Base-by-base conservation (phyloP, 1,140 invertebrate genomes). In the Drosophila busckii region DNA sequence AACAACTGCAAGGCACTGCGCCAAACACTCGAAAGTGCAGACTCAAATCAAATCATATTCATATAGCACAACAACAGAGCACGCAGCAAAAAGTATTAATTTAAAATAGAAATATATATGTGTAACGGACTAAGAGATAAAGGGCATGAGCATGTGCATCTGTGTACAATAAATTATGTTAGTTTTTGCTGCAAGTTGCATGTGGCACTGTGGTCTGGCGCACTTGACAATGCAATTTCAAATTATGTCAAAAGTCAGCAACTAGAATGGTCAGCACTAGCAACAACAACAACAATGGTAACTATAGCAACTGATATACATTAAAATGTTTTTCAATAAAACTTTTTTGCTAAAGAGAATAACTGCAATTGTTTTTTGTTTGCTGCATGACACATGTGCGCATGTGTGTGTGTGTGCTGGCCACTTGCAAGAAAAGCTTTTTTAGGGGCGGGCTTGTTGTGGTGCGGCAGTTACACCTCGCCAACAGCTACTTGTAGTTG, bases 321-420 rank as follows among this genome's bases (percentile, higher is more conserved):
- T 78, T 82, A 60, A 80, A 78, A 78, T 78, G 73, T 73, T 78
- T 78, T 78, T 73, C 73, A 78, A 78, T 78, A 78, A 78, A 78
- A 78, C 45, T 78, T 78, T 59, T 66, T 65, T 56, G 68, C 46
- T 50, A n/a, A n/a, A n/a, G n/a, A n/a, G n/a, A n/a, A n/a, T n/a
- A n/a, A 50, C 49, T 69, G 58, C 73, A 78, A 78, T 78, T 78
- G 73, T 82, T 80, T 69, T 65, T 42, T 34, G 38, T 53, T 58
- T 34, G 59, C 53, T 29, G 38, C 59, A 29, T 19, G 4, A 49
- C 13, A 7, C 12, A 2, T 17, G 13, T 19, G n/a, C 26, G 1
- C n/a, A 4, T 31, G 19, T 41, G 20, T 12, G 25, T 58, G 34
- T 31, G 34, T 15, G 13, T 35, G 6, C 16, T 13, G 22, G 22